Evolutionary conservation across 2,797 vertebrate species (phyloP), one percentile per base, ranked within the genome.

Genomic region (Eospalax fontanierii): DNA sequence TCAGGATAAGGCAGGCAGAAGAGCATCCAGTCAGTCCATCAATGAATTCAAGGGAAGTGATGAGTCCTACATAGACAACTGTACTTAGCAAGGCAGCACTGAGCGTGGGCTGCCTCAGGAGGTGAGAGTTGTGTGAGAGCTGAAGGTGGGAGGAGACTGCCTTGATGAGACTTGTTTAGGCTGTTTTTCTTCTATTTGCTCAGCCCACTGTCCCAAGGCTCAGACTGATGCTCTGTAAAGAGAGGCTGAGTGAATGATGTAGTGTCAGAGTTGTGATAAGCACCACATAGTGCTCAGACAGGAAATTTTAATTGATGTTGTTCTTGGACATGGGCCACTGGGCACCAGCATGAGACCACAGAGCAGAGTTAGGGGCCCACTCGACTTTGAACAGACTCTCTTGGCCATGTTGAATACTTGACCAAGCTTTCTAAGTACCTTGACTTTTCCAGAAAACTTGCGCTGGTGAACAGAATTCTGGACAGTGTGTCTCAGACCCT

Each of bases 401-500:
- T 54, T 15, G 38, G 33, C 22, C 0, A 65, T 15, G 18, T 57
- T 38, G 10, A 4, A 33, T 24, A 35, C 38, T 70, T 46, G 35
- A 4, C 35, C 35, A 82, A 40, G n/a, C 28, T 79, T 80, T 85
- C 11, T 30, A 40, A 11, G 3, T 50, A n/a, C 1, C 40, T 19
- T 76, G 4, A 84, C 38, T 86, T 85, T 94, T 95, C 24, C 76
- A 96, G 96, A 0, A 1, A 0, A 2, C 7, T 0, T 0, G 0
- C 0, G 1, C 0, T 78, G 1, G 0, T 74, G 22, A 68, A 30
- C 14, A 4, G 0, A 0, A 0, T 71, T 0, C 0, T 35, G 26
- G 2, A 70, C 6, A 0, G 0, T 0, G 0, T 43, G 14, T 10
- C 3, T 7, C 0, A 0, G 0, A 0, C 28, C 0, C 0, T 97